Base-by-base conservation (phyloP, 2,113 vertebrate species). In the Odobenus rosmarus region DNA sequence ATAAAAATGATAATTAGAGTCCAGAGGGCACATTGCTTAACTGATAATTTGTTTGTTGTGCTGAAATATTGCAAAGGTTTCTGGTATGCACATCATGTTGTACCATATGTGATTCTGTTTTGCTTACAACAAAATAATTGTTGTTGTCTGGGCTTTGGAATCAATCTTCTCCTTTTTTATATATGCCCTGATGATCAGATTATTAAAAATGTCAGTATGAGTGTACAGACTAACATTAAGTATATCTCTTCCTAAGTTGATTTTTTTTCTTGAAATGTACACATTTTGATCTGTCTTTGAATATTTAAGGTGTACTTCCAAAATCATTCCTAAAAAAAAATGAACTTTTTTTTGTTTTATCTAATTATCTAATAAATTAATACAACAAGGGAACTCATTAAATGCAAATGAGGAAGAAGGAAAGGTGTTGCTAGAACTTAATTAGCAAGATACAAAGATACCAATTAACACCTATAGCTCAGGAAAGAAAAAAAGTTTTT, bases 381-480 rank as follows among this genome's bases (percentile, higher is more conserved):
- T 98, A 98, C 98, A 98, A 98, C 98, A 99, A 98, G 98, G 90
- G 95, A 99, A 95, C 96, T 98, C 98, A 98, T 99, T 99, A 99
- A 99, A 99, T 98, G 97, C 97, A 98, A 98, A 98, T 26, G 94
- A 98, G 97, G 94, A 99, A 98, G 98, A 97, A 95, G 97, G 95
- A 99, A 98, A 99, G 99, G 98, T 99, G 99, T 98, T 98, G 98
- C 98, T 98, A 98, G 98, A 98, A 98, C 98, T 98, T 99, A 99
- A 99, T 99, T 99, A 99, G 98, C 98, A 98, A 98, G 98, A 99
- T 99, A 98, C 98, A 99, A 98, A 98, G 98, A 99, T 97, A 98
- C 99, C 99, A 99, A 99, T 99, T 99, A 99, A 99, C 99, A 99
- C 99, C 97, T 99, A 98, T 97, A 98, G 97, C 97, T 97, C 87